phyloP scores from a whole-genome alignment of 2,888 invertebrate genomes.

The Girardia tigrina region DNA sequence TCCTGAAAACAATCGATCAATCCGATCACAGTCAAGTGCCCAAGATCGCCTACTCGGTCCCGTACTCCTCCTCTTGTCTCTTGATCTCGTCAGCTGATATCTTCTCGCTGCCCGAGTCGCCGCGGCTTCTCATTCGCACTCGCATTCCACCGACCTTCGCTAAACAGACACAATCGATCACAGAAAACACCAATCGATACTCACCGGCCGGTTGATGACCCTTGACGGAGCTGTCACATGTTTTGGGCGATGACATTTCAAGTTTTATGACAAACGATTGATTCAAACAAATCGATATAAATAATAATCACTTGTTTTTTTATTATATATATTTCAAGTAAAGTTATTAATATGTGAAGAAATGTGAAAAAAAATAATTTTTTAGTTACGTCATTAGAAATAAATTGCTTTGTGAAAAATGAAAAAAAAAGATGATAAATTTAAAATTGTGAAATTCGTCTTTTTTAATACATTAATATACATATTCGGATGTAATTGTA shows the following conservation, averaged over 20 bases:
- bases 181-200: neutral
- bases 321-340: no score
- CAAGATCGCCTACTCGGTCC: conserved; percentile 16
- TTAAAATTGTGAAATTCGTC: no score
- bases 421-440: no score
- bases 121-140: neutral
- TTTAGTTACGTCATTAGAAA: no score
- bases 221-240: neutral
- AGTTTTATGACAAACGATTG: neutral
- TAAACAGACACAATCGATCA: neutral
- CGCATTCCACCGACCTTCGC: conserved; percentile 10
- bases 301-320: no score
- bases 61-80: conserved; percentile 25
- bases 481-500: no score
- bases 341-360: no score
- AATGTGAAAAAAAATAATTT: no score
- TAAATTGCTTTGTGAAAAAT: no score
- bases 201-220: neutral
- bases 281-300: neutral
- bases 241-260: conserved; percentile 2
- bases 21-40: neutral
- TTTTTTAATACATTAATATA: no score
- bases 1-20: neutral
- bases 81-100: neutral
- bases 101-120: conserved; percentile 24